Evolutionary conservation across 2,888 invertebrate genomes (phyloP).

Genomic region (Luperina testacea): DNA sequence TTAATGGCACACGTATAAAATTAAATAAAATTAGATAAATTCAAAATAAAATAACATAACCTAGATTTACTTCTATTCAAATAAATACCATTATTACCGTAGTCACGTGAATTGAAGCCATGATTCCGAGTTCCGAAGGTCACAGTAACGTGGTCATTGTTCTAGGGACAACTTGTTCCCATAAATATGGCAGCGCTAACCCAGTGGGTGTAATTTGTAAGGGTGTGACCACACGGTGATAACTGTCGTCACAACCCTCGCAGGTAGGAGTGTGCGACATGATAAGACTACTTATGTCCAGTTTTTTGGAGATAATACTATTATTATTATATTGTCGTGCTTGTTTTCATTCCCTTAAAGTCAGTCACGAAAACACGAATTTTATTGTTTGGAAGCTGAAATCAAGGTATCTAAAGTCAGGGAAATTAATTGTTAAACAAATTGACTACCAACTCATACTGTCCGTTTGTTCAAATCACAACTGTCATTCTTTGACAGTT

Average conservation of each 20-base stretch:
- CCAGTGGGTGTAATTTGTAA: conserved; percentile 60
- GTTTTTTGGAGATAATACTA: conserved; percentile 43
- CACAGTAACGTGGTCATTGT: conserved; percentile 43
- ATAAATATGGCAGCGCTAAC: conserved; percentile 53
- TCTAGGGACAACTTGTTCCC: conserved; percentile 36
- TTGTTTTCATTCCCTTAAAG: neutral
- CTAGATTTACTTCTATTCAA: neutral
- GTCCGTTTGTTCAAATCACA: neutral
- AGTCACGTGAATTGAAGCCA: conserved; percentile 20
- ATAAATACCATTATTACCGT: neutral
- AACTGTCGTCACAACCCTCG: conserved; percentile 46
- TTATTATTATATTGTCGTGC: conserved; percentile 8
- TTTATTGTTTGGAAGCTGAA: neutral
- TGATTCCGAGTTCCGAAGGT: conserved; percentile 39
- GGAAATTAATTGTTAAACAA: neutral
- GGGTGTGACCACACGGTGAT: conserved; percentile 58
- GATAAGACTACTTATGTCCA: conserved; percentile 52
- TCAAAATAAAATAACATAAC: neutral
- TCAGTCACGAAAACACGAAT: neutral
- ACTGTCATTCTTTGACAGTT: neutral
- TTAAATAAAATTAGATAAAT: too few relatives aligned
- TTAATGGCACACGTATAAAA: too few relatives aligned
- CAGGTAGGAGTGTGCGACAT: conserved; percentile 53
- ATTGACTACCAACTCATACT: neutral
- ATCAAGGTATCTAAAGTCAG: neutral